Evolutionary conservation across 2,888 invertebrate species (phyloP).

Genomic region (Disparrhopalites patrizii): DNA sequence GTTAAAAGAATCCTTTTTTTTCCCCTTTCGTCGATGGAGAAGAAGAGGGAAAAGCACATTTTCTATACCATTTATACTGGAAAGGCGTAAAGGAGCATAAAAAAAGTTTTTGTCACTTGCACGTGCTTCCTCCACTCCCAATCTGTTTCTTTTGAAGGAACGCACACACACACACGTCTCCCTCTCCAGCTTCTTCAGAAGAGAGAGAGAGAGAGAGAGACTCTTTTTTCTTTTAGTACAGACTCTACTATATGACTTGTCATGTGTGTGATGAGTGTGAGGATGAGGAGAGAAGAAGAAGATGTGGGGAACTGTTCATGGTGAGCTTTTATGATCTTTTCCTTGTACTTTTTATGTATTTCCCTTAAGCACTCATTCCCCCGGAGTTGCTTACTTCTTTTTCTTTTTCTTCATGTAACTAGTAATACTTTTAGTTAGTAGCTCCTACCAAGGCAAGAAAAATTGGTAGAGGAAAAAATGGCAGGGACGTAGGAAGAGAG

Average conservation of each 20-base stretch:
- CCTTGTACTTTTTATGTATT: conserved; percentile 15
- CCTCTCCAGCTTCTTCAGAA: too few relatives aligned
- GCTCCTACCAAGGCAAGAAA: too few relatives aligned
- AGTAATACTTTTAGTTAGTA: conserved; percentile 5
- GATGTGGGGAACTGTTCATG: too few relatives aligned
- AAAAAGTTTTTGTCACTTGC: conserved; percentile 26
- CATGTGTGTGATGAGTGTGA: conserved; percentile 1
- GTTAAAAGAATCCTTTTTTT: too few relatives aligned
- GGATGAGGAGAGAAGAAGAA: neutral
- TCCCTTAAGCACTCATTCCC: too few relatives aligned
- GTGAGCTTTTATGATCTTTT: conserved; percentile 15
- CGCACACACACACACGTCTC: conserved; percentile 1
- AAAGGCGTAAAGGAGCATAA: neutral
- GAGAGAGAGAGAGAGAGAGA: too few relatives aligned
- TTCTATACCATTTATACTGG: conserved; percentile 6
- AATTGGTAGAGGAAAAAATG: too few relatives aligned
- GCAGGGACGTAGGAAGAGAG: too few relatives aligned
- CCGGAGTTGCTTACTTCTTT: too few relatives aligned
- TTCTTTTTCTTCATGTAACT: neutral
- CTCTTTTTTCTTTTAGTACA: too few relatives aligned
- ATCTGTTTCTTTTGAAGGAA: conserved; percentile 16
- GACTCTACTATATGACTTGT: too few relatives aligned
- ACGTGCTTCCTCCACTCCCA: conserved; percentile 24
- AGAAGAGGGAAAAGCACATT: conserved; percentile 5
- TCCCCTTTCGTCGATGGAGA: too few relatives aligned